Conservation (phyloP, 2,113 vertebrate genomes). For the Lycocorax pyrrhopterus region DNA sequence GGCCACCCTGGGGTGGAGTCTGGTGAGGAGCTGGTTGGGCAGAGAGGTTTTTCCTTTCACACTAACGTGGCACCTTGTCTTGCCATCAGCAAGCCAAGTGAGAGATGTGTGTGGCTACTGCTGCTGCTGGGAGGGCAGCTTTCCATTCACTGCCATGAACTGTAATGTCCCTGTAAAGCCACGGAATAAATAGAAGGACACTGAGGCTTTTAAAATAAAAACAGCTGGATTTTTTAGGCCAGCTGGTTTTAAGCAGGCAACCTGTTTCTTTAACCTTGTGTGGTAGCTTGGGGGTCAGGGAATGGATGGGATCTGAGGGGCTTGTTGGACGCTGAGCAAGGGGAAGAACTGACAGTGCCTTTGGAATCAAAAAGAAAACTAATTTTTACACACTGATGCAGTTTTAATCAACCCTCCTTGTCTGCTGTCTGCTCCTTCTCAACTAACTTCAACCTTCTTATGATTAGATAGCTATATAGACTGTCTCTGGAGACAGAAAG, state of each 20-base stretch:
- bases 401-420: slow-evolving; percentile 2
- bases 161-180: neutral
- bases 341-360: neutral
- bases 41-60: neutral
- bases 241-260: neutral
- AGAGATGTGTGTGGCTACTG: neutral
- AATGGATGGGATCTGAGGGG: neutral
- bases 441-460: neutral
- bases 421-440: slow-evolving; percentile 9
- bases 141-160: neutral
- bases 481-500: neutral
- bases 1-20: neutral
- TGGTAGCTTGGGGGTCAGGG: neutral
- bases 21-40: neutral
- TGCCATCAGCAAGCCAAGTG: neutral
- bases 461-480: slow-evolving; percentile 19
- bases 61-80: neutral
- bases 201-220: neutral
- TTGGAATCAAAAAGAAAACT: neutral
- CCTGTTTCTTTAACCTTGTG: neutral
- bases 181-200: neutral
- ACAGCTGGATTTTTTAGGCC: neutral
- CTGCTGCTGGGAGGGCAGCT: neutral
- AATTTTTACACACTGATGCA: neutral
- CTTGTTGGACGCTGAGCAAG: neutral